Base-by-base conservation (phyloP, 2,113 vertebrate genomes). In the Tichodroma muraria region DNA sequence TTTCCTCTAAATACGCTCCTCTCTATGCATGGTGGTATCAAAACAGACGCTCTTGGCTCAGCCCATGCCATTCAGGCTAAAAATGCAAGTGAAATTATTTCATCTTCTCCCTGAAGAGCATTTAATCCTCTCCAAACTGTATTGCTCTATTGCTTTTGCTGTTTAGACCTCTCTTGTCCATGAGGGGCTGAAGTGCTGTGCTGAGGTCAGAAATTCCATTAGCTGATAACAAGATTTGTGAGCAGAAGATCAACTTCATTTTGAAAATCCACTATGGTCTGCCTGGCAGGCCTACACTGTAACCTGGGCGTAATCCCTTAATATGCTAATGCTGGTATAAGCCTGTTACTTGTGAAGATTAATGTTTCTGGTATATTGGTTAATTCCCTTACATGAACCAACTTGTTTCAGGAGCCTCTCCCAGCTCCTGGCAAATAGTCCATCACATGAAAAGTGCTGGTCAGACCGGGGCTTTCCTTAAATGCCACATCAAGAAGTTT, bases 151-250 rank as follows among this genome's bases (percentile, higher is more conserved):
- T 95, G 80, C 73, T 90, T 88, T 83, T 94, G 60, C 56, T 95
- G 44, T 73, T 95, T 3, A 73, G 76, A 47, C 61, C 40, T 45
- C 85, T 64, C 15, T 79, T 90, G 65, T 87, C 15, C 33, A 6
- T 37, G 81, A 93, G 66, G 85, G 73, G 42, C 54, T 56, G 23
- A 45, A 77, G 66, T 35, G 80, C 71, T 80, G 70, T 73, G 60
- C 90, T 73, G 93, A 87, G 83, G 79, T 96, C 68, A 91, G 93
- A 95, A 97, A 97, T 94, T 85, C 70, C 65, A 93, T 97, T 96
- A 96, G 78, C 91, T 85, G 88, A 53, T 97, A 97, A 96, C 53
- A 15, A 96, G 88, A 94, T 97, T 96, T 96, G 83, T 85, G 89
- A 96, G 82, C 87, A 68, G 49, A 96, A 80, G 89, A 79, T 68